A percentile compares a stretch with the other conserved stretches of the same genome.
These are phyloP conservation scores for Bathybates hornii DNA, from an alignment of 2,113 vertebrate genomes.

Conservation along the genomic window DNA sequence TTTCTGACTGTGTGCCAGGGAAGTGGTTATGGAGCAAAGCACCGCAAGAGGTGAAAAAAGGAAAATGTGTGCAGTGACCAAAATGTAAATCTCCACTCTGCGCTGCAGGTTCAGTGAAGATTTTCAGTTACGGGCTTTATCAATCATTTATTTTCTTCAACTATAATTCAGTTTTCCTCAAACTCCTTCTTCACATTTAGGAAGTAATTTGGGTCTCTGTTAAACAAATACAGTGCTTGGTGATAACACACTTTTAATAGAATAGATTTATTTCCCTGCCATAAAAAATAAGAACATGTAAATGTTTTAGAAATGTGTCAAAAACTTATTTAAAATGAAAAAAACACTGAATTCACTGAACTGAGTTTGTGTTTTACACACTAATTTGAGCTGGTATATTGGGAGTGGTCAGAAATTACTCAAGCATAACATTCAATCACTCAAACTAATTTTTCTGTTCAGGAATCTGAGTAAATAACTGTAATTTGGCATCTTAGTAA, in stretches of 20 bases:
- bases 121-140: slow-evolving; percentile 1
- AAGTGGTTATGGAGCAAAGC: slow-evolving; percentile 7
- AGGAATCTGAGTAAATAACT: neutral
- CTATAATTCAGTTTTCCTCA: neutral
- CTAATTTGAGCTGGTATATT: neutral
- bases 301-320: neutral
- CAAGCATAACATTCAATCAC: neutral
- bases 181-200: neutral
- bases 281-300: neutral
- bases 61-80: neutral
- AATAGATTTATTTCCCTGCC: neutral
- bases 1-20: slow-evolving; percentile 5
- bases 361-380: neutral
- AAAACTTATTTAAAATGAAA: neutral
- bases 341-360: neutral
- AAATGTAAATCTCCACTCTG: neutral
- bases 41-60: neutral
- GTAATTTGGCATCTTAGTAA: neutral
- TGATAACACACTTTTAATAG: neutral
- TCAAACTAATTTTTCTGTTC: neutral
- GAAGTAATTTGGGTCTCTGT: neutral
- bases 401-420: neutral
- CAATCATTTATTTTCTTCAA: slow-evolving; percentile 7
- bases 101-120: neutral
- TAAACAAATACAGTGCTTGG: neutral